Evolutionary conservation across 2,113 vertebrate species (phyloP).

Genomic region (Tetrao urogallus): DNA sequence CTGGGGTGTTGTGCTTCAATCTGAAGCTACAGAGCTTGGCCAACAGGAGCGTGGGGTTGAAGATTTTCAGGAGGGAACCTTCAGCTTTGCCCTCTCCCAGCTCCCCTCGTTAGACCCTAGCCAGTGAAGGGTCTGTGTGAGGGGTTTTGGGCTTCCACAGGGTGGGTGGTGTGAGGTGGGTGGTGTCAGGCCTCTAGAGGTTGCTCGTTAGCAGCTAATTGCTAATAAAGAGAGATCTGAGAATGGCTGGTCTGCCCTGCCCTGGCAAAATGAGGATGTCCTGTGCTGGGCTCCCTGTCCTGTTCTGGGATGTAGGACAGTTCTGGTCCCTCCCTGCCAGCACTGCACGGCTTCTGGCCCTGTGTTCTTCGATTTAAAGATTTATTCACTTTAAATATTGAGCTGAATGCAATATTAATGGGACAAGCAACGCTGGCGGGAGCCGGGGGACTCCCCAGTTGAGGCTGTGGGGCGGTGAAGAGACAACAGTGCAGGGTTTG

Average conservation of each 20-base stretch:
- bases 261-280: neutral
- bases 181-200: neutral
- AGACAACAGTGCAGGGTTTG: fast-evolving
- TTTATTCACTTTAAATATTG: neutral
- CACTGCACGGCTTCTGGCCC: neutral
- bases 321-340: neutral
- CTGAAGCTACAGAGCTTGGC: neutral
- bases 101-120: neutral
- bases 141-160: neutral
- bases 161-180: neutral
- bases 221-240: neutral
- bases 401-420: slow-evolving; percentile 24
- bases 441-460: neutral
- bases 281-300: neutral
- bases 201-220: neutral
- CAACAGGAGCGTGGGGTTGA: neutral
- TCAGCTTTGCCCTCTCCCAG: neutral
- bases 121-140: neutral
- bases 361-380: neutral
- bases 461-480: neutral
- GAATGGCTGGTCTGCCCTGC: neutral
- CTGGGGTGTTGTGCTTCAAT: neutral
- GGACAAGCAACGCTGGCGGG: neutral
- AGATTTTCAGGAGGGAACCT: neutral
- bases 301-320: neutral